Conservation (phyloP, 2,888 invertebrate species). For the Dione juno region DNA sequence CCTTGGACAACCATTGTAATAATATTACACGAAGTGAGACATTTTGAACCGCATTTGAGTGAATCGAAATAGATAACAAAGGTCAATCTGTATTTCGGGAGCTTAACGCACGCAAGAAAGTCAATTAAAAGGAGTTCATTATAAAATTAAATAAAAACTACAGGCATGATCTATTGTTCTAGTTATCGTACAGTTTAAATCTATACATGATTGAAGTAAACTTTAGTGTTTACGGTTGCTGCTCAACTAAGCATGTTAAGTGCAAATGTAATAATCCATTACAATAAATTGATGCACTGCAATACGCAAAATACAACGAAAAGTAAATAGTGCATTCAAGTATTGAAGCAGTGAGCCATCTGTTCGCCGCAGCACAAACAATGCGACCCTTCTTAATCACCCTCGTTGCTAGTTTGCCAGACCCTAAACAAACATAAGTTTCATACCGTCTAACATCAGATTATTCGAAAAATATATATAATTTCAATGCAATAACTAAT, state of each 20-base stretch:
- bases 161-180: conserved; percentile 69
- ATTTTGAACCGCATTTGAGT: conserved; percentile 48
- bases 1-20: conserved; percentile 42
- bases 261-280: conserved; percentile 84
- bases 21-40: conserved; percentile 37
- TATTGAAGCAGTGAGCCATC: conserved; percentile 75
- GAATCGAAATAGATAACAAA: conserved; percentile 47
- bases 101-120: conserved; percentile 55
- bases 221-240: conserved; percentile 66
- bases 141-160: conserved; percentile 54
- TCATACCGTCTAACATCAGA: conserved; percentile 45
- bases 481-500: conserved; percentile 39
- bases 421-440: conserved; percentile 78
- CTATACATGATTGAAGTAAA: conserved; percentile 63
- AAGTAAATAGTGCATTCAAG: conserved; percentile 82
- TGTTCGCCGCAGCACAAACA: conserved; percentile 78
- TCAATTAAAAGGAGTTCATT: conserved; percentile 57
- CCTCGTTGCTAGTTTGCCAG: conserved; percentile 70
- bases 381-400: conserved; percentile 75
- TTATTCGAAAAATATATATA: conserved; percentile 49
- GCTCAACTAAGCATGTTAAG: conserved; percentile 81
- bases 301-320: conserved; percentile 51
- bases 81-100: conserved; percentile 53
- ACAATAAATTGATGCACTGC: conserved; percentile 76
- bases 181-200: conserved; percentile 59